Evolutionary conservation across 2,888 invertebrate species (phyloP).

Genomic region (Idaea straminata): DNA sequence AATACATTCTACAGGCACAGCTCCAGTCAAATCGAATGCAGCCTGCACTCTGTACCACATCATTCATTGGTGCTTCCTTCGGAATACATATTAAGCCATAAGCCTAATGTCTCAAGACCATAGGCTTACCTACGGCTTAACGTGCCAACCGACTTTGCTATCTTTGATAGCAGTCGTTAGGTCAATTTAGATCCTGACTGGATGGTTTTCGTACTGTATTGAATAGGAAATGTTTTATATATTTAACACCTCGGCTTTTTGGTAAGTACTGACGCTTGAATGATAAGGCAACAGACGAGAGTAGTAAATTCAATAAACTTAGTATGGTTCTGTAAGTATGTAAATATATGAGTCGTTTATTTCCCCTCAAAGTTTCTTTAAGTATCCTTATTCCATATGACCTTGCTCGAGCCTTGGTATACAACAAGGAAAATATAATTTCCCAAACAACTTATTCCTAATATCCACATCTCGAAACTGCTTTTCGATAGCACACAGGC

Average conservation of each 20-base stretch:
- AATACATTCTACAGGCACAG: no score
- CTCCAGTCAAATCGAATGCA: no score
- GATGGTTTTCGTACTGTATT: no score
- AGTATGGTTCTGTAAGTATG: not conserved
- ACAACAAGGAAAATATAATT: constrained; percentile 2
- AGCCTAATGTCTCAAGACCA: no score
- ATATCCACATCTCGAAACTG: not conserved
- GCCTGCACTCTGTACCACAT: no score
- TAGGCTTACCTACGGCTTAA: no score
- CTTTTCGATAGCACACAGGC: constrained; percentile 1
- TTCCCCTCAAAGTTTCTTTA: not conserved
- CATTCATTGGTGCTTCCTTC: no score
- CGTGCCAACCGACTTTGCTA: no score
- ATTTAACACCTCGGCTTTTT: not conserved
- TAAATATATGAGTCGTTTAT: not conserved
- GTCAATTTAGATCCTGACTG: no score
- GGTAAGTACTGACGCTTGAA: not conserved
- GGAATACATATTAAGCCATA: no score
- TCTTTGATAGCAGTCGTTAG: no score
- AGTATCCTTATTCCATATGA: not conserved
- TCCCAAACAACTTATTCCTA: not conserved
- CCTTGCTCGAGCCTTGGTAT: not conserved
- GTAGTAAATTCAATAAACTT: not conserved
- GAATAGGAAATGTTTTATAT: no score
- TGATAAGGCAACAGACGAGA: not conserved